Evolutionary conservation across 2,797 vertebrate species (phyloP), one percentile per base, ranked within the genome.

Genomic region (Catostomus latipinnis): DNA sequence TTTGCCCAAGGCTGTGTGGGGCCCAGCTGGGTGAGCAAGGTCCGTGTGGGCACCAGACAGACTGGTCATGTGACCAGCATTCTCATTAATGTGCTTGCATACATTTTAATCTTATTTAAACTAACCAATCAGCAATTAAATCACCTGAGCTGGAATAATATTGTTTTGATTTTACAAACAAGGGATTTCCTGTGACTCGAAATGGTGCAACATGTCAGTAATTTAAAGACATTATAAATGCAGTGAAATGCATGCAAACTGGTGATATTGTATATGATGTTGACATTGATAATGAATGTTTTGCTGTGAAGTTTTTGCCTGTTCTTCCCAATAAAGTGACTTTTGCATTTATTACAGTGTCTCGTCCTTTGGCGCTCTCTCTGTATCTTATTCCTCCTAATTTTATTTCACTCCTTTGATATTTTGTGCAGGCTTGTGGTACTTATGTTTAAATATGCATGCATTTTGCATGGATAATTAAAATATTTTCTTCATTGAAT

Each of bases 31-130:
- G 88, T 81, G 86, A 12, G 84, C 81, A 82, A 82, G 83, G 86
- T 88, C 88, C 83, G 76, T 74, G 71, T 83, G 81, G 61, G 73
- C 81, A 89, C 86, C 87, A 89, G 90, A 92, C 90, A 88, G 85
- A 78, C 81, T 78, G 83, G 86, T 90, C 89, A 83, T 87, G 87
- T 89, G 92, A 92, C 89, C 90, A 87, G 83, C 76, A 76, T 88
- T 85, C 87, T 87, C 81, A 81, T 92, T 92, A 88, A 92, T 93
- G 86, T 88, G 87, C 88, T 87, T 58, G 84, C 87, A 83, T 90
- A 91, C 80, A 89, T 93, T 93, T 91, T 87, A 89, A 90, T 92
- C 89, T 90, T 83, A 91, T 93, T 92, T 90, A 90, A 90, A 90
- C 80, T 86, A 81, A 89, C 74, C 74, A 90, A 87, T 84, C 80